These are phyloP conservation scores for Ochropleura leucogaster DNA, from an alignment of 2,888 invertebrate genomes.

Conservation along the genomic window DNA sequence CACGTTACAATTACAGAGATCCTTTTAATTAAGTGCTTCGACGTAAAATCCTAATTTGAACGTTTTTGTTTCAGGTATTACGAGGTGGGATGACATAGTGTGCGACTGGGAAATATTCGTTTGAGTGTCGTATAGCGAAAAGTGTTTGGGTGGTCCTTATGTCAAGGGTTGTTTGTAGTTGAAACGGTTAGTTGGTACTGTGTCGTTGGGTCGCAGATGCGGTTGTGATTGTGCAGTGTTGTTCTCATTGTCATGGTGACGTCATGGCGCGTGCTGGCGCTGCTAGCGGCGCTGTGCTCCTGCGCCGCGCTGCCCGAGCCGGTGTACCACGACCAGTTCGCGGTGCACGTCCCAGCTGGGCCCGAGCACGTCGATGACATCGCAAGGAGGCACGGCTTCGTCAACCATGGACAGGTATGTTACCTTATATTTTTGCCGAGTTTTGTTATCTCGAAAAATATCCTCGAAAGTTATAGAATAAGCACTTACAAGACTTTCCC, in stretches of 20 bases:
- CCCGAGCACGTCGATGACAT: slow-evolving; percentile 93
- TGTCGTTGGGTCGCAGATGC: slow-evolving; percentile 74
- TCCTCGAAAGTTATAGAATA: slow-evolving; percentile 3
- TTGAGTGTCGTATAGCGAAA: slow-evolving; percentile 60
- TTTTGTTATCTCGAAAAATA: background rate
- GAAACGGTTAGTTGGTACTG: slow-evolving; percentile 60
- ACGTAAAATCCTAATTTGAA: slow-evolving; percentile 63
- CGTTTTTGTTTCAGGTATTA: slow-evolving; percentile 74
- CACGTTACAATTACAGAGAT: slow-evolving; percentile 75
- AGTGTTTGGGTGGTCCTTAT: slow-evolving; percentile 64
- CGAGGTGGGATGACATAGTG: slow-evolving; percentile 76
- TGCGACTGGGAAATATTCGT: slow-evolving; percentile 60
- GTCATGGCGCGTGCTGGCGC: slow-evolving; percentile 86
- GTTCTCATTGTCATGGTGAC: slow-evolving; percentile 81
- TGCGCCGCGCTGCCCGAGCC: slow-evolving; percentile 75
- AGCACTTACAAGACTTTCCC: background rate
- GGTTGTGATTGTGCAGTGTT: slow-evolving; percentile 73
- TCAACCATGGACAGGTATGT: slow-evolving; percentile 96
- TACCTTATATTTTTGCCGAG: background rate
- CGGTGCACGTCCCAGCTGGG: slow-evolving; percentile 95
- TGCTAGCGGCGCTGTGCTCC: slow-evolving; percentile 74
- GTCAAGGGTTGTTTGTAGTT: slow-evolving; percentile 61
- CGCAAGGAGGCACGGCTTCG: slow-evolving; percentile 96
- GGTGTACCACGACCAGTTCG: slow-evolving; percentile 95
- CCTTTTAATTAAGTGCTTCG: slow-evolving; percentile 77